A percentile compares a stretch with the other conserved stretches of the same genome.
Conservation (phyloP, 2,797 vertebrate genomes). For the Garrulus glandarius region DNA sequence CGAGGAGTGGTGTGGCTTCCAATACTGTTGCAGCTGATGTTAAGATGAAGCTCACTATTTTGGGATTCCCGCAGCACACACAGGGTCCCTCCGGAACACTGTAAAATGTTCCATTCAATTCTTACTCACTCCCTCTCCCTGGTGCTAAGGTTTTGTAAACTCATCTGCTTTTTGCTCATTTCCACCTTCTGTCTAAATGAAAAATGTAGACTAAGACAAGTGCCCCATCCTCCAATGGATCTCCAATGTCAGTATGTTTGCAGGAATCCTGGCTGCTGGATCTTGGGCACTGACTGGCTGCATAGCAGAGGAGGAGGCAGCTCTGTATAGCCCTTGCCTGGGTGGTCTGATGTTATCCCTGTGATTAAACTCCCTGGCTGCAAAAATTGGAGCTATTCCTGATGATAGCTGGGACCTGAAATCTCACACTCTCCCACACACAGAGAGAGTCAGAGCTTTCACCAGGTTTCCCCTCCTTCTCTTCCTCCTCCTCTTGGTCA, state of each 20-base stretch:
- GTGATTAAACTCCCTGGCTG: constrained; percentile 65
- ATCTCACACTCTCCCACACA: constrained; percentile 56
- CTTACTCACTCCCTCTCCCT: neutral
- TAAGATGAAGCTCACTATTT: neutral
- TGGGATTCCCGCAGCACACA: neutral
- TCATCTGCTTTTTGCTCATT: neutral
- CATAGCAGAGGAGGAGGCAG: constrained; percentile 38
- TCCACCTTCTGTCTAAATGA: constrained; percentile 31
- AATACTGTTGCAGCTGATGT: neutral
- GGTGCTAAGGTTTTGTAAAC: neutral
- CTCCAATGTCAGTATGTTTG: constrained; percentile 32
- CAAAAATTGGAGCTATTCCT: constrained; percentile 71
- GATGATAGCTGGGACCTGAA: constrained; percentile 76
- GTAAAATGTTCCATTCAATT: neutral
- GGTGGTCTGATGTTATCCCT: constrained; percentile 89
- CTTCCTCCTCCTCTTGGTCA: constrained; percentile 66
- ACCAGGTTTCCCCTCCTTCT: constrained; percentile 43
- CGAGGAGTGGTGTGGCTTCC: neutral
- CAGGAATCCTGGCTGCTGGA: constrained; percentile 45
- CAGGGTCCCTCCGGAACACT: neutral
- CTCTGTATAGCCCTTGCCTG: constrained; percentile 67
- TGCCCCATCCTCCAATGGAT: neutral
- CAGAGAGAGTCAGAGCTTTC: constrained; percentile 59
- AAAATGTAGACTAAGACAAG: neutral
- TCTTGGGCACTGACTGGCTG: constrained; percentile 34